phyloP scores from a whole-genome alignment of 2,888 invertebrate species.

The Mimumesa dahlbomi region DNA sequence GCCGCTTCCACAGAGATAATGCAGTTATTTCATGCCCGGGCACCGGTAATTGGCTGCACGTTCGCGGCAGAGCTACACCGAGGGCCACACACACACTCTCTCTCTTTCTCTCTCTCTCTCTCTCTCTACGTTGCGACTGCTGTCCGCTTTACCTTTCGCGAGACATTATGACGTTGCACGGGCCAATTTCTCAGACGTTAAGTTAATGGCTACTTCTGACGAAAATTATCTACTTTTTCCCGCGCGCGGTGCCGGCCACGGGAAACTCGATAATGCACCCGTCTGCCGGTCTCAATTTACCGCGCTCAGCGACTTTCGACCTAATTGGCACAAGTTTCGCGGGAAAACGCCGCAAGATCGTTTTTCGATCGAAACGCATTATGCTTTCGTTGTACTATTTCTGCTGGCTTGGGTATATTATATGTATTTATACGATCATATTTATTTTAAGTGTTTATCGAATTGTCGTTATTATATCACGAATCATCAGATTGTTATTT shows the following conservation, averaged over 20 bases:
- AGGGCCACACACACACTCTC: conserved; percentile 22
- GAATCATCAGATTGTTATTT: too few species aligned
- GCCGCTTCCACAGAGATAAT: conserved; percentile 77
- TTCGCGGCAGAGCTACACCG: conserved; percentile 64
- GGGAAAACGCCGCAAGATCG: conserved; percentile 10
- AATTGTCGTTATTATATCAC: too few species aligned
- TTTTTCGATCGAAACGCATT: not conserved
- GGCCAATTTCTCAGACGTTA: conserved; percentile 75
- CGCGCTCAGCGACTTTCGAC: not conserved
- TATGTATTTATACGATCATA: too few species aligned
- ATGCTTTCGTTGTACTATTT: too few species aligned
- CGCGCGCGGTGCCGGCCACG: conserved; percentile 29
- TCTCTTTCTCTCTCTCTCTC: conserved; percentile 32
- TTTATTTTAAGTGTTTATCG: too few species aligned
- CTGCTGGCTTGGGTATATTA: too few species aligned
- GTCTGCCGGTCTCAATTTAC: not conserved
- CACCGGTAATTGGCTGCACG: conserved; percentile 78
- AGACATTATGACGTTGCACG: conserved; percentile 73
- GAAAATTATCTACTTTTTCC: conserved; percentile 67
- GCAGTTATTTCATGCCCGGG: conserved; percentile 78
- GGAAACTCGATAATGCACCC: conserved; percentile 61
- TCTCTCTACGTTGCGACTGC: conserved; percentile 45
- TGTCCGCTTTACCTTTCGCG: conserved; percentile 61
- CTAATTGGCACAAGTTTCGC: conserved; percentile 12
- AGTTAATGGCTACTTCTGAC: conserved; percentile 73